Conservation (phyloP, 2,113 vertebrate species). For the Ailuropoda melanoleuca region DNA sequence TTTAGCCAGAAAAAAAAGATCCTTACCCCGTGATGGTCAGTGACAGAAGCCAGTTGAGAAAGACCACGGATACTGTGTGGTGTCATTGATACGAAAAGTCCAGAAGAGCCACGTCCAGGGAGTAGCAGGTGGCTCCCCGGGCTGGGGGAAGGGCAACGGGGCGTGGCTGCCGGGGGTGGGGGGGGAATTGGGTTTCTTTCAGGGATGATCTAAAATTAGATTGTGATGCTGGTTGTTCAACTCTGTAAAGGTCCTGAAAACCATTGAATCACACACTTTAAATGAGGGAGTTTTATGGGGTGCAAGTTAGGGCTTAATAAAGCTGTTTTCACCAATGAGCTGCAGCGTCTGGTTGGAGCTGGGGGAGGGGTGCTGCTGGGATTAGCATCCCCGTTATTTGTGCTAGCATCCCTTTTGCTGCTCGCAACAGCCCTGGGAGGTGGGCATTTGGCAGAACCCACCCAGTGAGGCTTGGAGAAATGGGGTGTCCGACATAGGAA, state of each 20-base stretch:
- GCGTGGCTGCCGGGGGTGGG: neutral
- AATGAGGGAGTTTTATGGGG: neutral
- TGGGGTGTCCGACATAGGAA: neutral
- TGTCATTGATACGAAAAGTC: neutral
- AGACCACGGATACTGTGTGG: rapidly evolving
- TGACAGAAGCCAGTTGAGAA: neutral
- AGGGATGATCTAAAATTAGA: neutral
- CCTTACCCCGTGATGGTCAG: rapidly evolving
- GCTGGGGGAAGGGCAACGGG: rapidly evolving
- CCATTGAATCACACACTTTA: neutral
- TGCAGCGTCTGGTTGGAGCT: rapidly evolving
- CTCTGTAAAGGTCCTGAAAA: neutral
- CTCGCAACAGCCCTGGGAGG: neutral
- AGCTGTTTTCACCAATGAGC: neutral
- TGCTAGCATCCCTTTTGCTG: rapidly evolving
- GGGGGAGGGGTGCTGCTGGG: neutral
- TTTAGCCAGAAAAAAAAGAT: neutral
- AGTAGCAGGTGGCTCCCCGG: rapidly evolving
- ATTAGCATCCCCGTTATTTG: rapidly evolving
- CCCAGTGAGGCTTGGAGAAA: neutral
- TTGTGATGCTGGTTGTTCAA: neutral
- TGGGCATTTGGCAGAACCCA: neutral
- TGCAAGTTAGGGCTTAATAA: neutral
- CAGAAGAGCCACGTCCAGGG: neutral
- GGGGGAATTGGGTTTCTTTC: neutral